These are phyloP conservation scores for Clavelina lepadiformis DNA, from an alignment of 23 tunicate species.

Conservation along the genomic window DNA sequence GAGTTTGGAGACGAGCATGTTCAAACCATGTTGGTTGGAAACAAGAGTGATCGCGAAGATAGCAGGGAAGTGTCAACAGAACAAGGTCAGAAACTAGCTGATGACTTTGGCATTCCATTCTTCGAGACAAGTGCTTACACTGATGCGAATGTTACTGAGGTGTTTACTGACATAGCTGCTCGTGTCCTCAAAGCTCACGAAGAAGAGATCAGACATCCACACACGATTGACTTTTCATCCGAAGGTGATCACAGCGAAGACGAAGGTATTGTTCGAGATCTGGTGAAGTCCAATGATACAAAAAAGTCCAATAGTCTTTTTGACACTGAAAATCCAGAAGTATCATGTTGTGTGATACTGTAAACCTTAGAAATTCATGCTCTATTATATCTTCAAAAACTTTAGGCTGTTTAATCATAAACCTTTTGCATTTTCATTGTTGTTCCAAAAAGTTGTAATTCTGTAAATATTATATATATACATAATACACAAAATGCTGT, in stretches of 20 bases:
- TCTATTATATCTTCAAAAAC: no score
- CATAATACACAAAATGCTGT: no score
- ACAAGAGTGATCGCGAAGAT: constrained; percentile 49
- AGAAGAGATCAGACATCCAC: constrained; percentile 11
- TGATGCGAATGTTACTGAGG: constrained; percentile 37
- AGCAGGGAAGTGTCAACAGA: constrained; percentile 22
- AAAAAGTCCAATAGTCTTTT: not conserved
- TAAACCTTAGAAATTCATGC: no score
- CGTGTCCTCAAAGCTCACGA: constrained; percentile 20
- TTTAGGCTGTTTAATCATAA: no score
- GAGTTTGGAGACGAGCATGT: constrained; percentile 71
- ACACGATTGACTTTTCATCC: not conserved
- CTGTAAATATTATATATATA: no score
- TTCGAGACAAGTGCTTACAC: constrained; percentile 72
- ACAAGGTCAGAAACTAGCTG: constrained; percentile 40
- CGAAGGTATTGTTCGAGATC: constrained; percentile 7
- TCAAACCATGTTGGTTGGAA: constrained; percentile 35
- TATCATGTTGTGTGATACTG: not conserved
- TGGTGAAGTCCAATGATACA: not conserved
- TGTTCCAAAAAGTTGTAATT: no score
- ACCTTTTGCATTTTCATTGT: no score
- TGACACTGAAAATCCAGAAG: not conserved
- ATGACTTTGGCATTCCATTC: constrained; percentile 54
- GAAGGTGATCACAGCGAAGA: constrained; percentile 14
- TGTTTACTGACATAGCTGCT: constrained; percentile 34